Base-by-base conservation (phyloP, 37 sponge, comb jelly and placozoan species). In the Ephydatia muelleri region DNA sequence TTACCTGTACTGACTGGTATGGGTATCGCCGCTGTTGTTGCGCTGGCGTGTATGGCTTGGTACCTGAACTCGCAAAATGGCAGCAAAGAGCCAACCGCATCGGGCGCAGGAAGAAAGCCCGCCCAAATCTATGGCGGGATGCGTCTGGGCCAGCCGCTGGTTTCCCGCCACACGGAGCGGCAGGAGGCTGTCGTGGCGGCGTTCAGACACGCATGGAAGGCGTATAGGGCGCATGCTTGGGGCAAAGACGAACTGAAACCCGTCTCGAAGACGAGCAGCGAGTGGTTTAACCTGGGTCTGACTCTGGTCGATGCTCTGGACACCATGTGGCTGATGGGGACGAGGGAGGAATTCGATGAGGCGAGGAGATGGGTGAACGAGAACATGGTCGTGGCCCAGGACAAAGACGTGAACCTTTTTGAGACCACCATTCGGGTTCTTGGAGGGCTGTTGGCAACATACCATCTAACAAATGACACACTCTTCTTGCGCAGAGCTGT, bases 321-420 rank as follows among this genome's bases (percentile, higher is more conserved):
- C 76, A 96, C 99, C 23, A 90, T 98, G 93, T 98, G 92, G 93
- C 72, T 98, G 36, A 98, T 98, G 99, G 95, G 95, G 16, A 68
- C 94, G 73, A 81, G 86, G 27, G 84, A 86, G 16, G 96, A 97
- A 83, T 97, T 91, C 28, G 34, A 80, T 2, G 94, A 93, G 35
- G 97, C 97, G 2, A 67, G 90, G 26, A 70, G 89, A 28, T 97
- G 97, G 97, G 92, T 97, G 14, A 77, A 73, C 21, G 72, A 80
- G 6, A 71, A 83, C 32, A 89, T 93, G 79, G 68, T 86, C n/a
- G 47, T 93, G 37, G 92, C 70, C 25, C 87, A 88, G 40, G 79
- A 97, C 66, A 82, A 81, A 29, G 91, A 96, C 69, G 99, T 98
- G 25, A 98, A 98, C 76, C 73, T 98, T 67, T 98, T 98, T 91